A percentile compares a stretch with the other conserved stretches of the same genome.
These are phyloP conservation scores for Platyura marginata DNA, from an alignment of 1,140 invertebrate species.

Conservation along the genomic window DNA sequence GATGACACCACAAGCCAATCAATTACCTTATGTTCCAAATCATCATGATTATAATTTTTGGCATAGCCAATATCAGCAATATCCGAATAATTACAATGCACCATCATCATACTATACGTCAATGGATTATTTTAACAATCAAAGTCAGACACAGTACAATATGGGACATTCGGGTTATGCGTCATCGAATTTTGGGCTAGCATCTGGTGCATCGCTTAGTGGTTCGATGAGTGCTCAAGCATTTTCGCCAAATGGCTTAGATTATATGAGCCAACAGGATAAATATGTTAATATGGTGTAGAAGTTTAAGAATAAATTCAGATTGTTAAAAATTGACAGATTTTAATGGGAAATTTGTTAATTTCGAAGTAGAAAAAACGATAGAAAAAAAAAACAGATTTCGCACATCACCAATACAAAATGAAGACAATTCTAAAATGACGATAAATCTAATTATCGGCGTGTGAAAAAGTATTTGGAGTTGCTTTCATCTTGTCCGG, in stretches of 20 bases:
- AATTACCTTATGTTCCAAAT: conserved; percentile 21
- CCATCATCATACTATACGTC: conserved; percentile 28
- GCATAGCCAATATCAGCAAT: conserved; percentile 28
- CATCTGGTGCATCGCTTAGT: conserved; percentile 19
- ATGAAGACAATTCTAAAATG: too few relatives aligned
- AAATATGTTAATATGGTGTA: conserved; percentile 26
- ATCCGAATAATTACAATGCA: conserved; percentile 38
- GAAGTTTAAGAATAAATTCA: conserved; percentile 1
- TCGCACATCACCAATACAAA: too few relatives aligned
- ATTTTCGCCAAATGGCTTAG: conserved; percentile 22
- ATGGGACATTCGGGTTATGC: conserved; percentile 23
- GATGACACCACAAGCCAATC: conserved; percentile 25
- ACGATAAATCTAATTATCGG: too few relatives aligned
- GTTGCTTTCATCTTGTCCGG: too few relatives aligned
- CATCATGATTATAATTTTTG: conserved; percentile 25
- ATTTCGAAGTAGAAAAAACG: too few relatives aligned
- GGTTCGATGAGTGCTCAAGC: conserved; percentile 22
- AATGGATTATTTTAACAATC: conserved; percentile 44
- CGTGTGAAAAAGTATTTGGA: too few relatives aligned
- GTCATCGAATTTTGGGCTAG: conserved; percentile 20
- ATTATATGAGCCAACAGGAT: conserved; percentile 23
- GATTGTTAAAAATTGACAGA: too few relatives aligned
- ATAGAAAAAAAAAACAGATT: too few relatives aligned
- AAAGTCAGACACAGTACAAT: conserved; percentile 24
- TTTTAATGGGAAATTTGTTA: too few relatives aligned